Evolutionary conservation across 2,113 vertebrate genomes (phyloP), one percentile per base, ranked within the genome.

Genomic region (Tapirus terrestris): DNA sequence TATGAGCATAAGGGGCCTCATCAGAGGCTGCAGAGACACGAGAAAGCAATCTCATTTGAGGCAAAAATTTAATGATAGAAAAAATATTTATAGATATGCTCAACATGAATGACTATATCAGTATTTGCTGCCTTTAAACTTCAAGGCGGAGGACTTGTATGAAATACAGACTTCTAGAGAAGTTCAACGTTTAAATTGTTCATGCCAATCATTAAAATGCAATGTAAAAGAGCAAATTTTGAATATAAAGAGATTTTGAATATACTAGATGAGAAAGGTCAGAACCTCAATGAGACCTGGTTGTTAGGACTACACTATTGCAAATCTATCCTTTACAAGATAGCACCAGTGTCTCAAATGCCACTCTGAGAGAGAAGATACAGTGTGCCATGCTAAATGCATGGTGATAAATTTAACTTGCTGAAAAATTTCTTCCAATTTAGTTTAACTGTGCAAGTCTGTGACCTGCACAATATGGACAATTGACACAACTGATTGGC

Each of bases 81-180:
- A 81, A 95, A 70, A 48, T 80, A 73, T 12, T 39, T 43, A 72
- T 60, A 68, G 14, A 27, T 53, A 16, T 12, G 33, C 45, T 39
- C 72, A 31, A 88, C 27, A 31, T 72, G 76, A 86, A 39, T 56
- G 39, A 94, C 56, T 95, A 4, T 31, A n/a, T 90, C 51, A 29
- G 23, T 89, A 56, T 80, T 91, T 92, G 82, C 51, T 91, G 61
- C 39, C 93, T 86, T 96, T 97, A 45, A 91, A 91, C 23, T 29
- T 96, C 17, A 96, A 88, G 60, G 53, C 36, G 70, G 25, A 72
- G 36, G 27, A 25, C 20, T 70, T 92, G 13, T 33, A 5, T 31
- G 33, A 60, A 77, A 17, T 27, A 51, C 3, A 84, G 43, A 94
- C 10, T 70, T 97, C 17, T 73, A 27, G 10, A 93, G 43, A 96